Conservation (phyloP, 1,140 invertebrate genomes). For the Brachionus rubens region DNA sequence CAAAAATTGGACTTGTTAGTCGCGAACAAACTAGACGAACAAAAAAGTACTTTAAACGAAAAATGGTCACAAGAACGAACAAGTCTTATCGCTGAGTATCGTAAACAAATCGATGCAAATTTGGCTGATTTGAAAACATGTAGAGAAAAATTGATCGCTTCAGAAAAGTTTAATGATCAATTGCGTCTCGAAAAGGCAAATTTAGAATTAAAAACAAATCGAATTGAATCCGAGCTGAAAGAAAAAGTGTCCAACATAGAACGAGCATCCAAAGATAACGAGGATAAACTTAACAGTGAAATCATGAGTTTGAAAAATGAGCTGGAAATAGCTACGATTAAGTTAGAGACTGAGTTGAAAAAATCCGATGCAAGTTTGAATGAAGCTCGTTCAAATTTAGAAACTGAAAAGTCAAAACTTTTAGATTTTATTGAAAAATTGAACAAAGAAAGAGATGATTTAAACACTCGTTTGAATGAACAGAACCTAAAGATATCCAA, state of each 20-base stretch:
- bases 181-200: conserved; percentile 25
- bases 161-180: conserved; percentile 2
- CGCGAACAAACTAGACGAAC: background rate
- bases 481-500: background rate
- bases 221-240: background rate
- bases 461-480: background rate
- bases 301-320: conserved; percentile 11
- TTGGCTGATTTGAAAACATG: conserved; percentile 19
- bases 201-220: background rate
- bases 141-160: background rate
- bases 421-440: background rate
- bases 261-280: background rate
- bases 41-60: conserved; percentile 19
- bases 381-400: background rate
- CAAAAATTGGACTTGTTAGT: conserved; percentile 11
- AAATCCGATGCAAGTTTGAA: background rate
- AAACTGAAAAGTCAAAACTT: background rate
- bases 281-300: conserved; percentile 5
- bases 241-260: conserved; percentile 19
- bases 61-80: conserved; percentile 38
- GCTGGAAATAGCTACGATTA: background rate
- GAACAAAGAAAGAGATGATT: conserved; percentile 6
- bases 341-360: conserved; percentile 23
- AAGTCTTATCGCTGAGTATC: conserved; percentile 9
- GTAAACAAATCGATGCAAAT: conserved; percentile 26